These are phyloP conservation scores for Ochropleura leucogaster DNA, from an alignment of 2,888 invertebrate species.

Conservation along the genomic window DNA sequence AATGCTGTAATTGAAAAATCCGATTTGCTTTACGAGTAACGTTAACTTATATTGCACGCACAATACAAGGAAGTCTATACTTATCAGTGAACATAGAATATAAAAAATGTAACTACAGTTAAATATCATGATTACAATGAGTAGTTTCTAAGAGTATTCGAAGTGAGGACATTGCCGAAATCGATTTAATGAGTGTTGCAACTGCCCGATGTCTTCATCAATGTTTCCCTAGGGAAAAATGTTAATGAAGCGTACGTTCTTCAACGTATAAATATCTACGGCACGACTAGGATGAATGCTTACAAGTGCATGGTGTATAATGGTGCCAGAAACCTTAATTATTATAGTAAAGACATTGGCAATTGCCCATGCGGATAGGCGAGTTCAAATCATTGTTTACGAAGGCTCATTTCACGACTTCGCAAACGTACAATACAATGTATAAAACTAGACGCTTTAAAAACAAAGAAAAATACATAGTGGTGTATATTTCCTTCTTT, in stretches of 20 bases:
- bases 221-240: slow-evolving; percentile 38
- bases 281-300: slow-evolving; percentile 36
- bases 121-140: slow-evolving; percentile 68
- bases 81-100: slow-evolving; percentile 47
- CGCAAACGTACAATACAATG: slow-evolving; percentile 17
- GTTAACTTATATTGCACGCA: slow-evolving; percentile 72
- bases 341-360: slow-evolving; percentile 23
- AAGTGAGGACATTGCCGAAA: slow-evolving; percentile 33
- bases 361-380: slow-evolving; percentile 27
- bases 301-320: slow-evolving; percentile 33
- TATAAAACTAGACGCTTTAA: slow-evolving; percentile 31
- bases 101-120: slow-evolving; percentile 46
- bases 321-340: slow-evolving; percentile 26
- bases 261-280: slow-evolving; percentile 20
- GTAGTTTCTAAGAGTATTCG: slow-evolving; percentile 65
- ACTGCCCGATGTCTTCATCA: slow-evolving; percentile 36
- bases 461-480: slow-evolving; percentile 39
- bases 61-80: slow-evolving; percentile 73
- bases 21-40: slow-evolving; percentile 66
- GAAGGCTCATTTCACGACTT: not conserved
- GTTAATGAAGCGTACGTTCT: slow-evolving; percentile 36
- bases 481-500: slow-evolving; percentile 23
- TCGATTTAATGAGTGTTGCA: slow-evolving; percentile 40
- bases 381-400: slow-evolving; percentile 4
- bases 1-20: slow-evolving; percentile 73